Percentiles rank a stretch among this genome's conserved stretches.
Conservation (phyloP, 2,113 vertebrate genomes). For the Cyanistes caeruleus region DNA sequence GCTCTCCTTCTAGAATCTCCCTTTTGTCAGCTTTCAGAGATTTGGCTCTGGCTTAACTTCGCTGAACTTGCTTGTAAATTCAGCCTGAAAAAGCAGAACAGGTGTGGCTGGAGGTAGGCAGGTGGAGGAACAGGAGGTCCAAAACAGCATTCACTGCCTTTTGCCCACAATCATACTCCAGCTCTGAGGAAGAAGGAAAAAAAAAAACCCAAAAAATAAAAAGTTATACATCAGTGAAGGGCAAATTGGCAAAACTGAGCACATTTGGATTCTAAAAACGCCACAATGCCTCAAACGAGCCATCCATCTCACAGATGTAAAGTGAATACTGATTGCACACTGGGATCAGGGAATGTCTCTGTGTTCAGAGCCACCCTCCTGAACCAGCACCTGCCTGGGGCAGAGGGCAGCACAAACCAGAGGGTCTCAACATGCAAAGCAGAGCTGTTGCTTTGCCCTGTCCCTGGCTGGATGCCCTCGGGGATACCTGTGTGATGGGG, state of each 20-base stretch:
- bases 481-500: neutral
- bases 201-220: too few relatives aligned
- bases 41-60: neutral
- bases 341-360: neutral
- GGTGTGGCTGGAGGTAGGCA: neutral
- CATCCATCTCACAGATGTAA: neutral
- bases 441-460: neutral
- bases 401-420: neutral
- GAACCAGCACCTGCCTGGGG: neutral
- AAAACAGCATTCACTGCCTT: neutral
- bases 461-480: neutral
- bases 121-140: conserved; percentile 12
- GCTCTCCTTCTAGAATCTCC: neutral
- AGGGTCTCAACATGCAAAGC: neutral
- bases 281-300: accelerated
- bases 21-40: neutral
- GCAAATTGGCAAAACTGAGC: neutral
- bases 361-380: neutral
- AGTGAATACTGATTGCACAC: neutral
- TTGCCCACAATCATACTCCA: neutral
- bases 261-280: neutral
- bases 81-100: neutral
- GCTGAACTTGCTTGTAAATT: neutral
- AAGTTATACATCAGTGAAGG: neutral
- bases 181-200: neutral